A percentile compares a stretch with the other conserved stretches of the same genome.
Evolutionary conservation across 2,888 invertebrate genomes (phyloP).

Genomic region (Drosophila heteroneura): DNA sequence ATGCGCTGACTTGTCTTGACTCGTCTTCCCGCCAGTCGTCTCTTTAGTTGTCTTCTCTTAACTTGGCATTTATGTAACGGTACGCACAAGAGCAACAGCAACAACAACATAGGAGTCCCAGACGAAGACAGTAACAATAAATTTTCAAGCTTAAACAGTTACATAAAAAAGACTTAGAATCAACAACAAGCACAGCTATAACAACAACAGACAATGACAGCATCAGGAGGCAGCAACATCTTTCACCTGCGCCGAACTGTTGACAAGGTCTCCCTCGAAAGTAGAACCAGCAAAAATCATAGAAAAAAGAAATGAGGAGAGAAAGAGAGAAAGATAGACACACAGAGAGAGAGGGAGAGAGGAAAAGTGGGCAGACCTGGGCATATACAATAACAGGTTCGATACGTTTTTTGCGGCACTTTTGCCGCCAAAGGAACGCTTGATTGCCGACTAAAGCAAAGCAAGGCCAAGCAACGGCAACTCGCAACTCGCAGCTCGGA

Average conservation of each 20-base stretch:
- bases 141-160: slow-evolving; percentile 75
- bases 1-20: slow-evolving; percentile 59
- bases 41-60: slow-evolving; percentile 22
- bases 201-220: slow-evolving; percentile 52
- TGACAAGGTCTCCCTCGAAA: slow-evolving; percentile 48
- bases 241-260: slow-evolving; percentile 47
- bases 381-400: slow-evolving; percentile 69
- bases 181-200: slow-evolving; percentile 31
- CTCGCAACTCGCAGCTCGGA: slow-evolving; percentile 24
- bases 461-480: slow-evolving; percentile 77
- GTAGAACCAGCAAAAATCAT: slow-evolving; percentile 21
- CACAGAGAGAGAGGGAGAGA: neutral
- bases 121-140: slow-evolving; percentile 57
- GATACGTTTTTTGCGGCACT: slow-evolving; percentile 74
- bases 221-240: slow-evolving; percentile 54
- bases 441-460: slow-evolving; percentile 69
- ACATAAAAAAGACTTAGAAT: slow-evolving; percentile 61
- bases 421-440: slow-evolving; percentile 73
- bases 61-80: slow-evolving; percentile 71
- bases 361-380: neutral
- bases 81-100: slow-evolving; percentile 54
- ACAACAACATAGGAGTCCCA: slow-evolving; percentile 18
- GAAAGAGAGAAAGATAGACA: slow-evolving; percentile 6
- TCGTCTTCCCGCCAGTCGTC: slow-evolving; percentile 12
- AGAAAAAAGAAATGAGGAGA: neutral